Evolutionary conservation across 2,113 vertebrate species (phyloP).

Genomic region (Dolichotis patagonum): DNA sequence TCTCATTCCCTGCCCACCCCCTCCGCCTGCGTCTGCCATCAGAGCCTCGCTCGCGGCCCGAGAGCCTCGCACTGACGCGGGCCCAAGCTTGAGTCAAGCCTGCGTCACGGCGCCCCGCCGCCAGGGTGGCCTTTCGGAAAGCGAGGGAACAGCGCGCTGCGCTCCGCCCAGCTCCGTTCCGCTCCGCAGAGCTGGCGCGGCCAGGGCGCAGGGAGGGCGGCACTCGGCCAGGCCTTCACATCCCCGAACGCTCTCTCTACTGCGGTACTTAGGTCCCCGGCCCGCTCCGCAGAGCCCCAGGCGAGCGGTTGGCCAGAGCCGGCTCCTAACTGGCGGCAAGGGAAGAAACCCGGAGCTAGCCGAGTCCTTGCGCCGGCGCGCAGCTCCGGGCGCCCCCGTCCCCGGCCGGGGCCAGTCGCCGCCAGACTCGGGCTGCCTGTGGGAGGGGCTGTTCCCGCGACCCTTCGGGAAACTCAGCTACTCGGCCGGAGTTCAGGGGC

Average conservation of each 20-base stretch:
- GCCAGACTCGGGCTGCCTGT: background rate
- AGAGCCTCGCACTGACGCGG: conserved; percentile 82
- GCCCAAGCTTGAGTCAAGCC: conserved; percentile 86
- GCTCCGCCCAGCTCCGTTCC: conserved; percentile 81
- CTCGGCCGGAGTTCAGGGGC: background rate
- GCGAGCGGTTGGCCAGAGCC: background rate
- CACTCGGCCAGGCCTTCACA: background rate
- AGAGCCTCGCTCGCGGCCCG: conserved; percentile 49
- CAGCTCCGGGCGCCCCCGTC: conserved; percentile 1
- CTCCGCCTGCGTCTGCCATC: conserved; percentile 33
- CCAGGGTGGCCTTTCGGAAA: conserved; percentile 78
- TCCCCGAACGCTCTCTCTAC: background rate
- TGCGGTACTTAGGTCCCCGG: background rate
- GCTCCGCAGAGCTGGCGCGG: conserved; percentile 76
- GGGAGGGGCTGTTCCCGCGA: background rate
- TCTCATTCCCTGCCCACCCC: background rate
- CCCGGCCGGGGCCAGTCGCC: conserved; percentile 35
- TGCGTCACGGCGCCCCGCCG: conserved; percentile 86
- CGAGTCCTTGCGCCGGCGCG: conserved; percentile 47
- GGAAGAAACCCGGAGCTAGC: background rate
- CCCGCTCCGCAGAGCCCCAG: conserved; percentile 20
- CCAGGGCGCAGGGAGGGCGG: conserved; percentile 44
- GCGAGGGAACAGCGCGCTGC: conserved; percentile 77
- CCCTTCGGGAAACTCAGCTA: conserved; percentile 17
- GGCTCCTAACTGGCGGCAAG: background rate